Conservation (phyloP, 2,113 vertebrate species). For the Struthidea cinerea region DNA sequence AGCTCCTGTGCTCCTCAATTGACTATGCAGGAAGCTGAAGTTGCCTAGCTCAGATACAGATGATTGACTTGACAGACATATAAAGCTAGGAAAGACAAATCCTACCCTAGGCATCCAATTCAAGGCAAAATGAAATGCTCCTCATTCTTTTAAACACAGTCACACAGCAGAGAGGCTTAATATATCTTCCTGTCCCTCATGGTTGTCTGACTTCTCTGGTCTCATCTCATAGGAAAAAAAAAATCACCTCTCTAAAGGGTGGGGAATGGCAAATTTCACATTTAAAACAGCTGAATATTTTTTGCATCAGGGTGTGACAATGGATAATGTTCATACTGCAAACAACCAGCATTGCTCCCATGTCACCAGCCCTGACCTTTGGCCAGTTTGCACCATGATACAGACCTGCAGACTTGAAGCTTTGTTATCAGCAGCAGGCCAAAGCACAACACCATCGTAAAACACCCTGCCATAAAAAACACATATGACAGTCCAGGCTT, state of each 20-base stretch:
- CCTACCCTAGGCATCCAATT: background rate
- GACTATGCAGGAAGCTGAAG: background rate
- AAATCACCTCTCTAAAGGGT: background rate
- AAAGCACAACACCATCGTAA: background rate
- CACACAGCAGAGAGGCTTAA: background rate
- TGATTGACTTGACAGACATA: background rate
- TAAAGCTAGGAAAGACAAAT: background rate
- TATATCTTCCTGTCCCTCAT: background rate
- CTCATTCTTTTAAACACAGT: background rate
- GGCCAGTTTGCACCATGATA: background rate
- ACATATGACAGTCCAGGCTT: background rate
- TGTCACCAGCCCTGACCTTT: background rate
- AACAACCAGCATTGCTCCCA: background rate
- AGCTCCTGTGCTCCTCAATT: background rate
- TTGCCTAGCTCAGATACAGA: background rate
- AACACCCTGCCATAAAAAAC: accelerated
- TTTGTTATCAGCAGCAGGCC: background rate
- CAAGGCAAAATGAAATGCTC: background rate
- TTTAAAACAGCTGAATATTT: background rate
- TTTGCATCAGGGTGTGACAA: background rate
- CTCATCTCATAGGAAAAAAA: background rate
- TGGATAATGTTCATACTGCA: background rate
- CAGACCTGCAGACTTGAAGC: background rate
- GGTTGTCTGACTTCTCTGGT: background rate
- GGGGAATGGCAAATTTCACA: background rate